phyloP scores from a whole-genome alignment of 2,797 vertebrate species.

The Sylvia borin region DNA sequence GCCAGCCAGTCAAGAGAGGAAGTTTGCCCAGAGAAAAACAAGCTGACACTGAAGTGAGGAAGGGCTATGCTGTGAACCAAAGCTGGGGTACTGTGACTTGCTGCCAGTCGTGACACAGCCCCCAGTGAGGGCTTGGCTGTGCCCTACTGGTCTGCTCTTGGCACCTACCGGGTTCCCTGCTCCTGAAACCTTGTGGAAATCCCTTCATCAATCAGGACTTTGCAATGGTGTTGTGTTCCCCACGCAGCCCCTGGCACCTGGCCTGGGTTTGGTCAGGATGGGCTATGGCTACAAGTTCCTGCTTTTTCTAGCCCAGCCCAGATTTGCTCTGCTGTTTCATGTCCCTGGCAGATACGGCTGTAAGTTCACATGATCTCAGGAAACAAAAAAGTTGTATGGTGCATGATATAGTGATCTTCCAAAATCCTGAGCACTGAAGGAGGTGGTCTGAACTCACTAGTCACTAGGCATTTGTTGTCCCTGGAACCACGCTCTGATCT shows the following conservation, averaged over 20 bases:
- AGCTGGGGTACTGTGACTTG: not conserved
- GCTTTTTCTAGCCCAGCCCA: not conserved
- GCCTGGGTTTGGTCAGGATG: not conserved
- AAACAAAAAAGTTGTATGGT: not conserved
- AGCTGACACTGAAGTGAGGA: not conserved
- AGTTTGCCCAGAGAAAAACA: not conserved
- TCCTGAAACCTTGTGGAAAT: not conserved
- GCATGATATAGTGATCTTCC: not conserved
- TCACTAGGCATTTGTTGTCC: not conserved
- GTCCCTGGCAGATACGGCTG: not conserved
- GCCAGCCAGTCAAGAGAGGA: not conserved
- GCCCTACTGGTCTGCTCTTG: not conserved
- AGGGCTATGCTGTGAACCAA: not conserved
- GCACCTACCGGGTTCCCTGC: not conserved
- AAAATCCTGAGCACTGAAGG: not conserved
- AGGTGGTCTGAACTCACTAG: not conserved
- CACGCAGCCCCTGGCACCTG: no score
- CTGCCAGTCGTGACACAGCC: fast-evolving
- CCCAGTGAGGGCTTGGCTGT: fast-evolving
- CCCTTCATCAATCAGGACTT: not conserved
- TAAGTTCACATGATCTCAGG: not conserved
- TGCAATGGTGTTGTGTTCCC: not conserved
- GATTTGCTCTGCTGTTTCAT: not conserved
- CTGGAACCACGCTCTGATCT: not conserved
- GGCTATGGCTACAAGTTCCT: not conserved